phyloP scores from a whole-genome alignment of 2,113 vertebrate species.

The Sylvia atricapilla region DNA sequence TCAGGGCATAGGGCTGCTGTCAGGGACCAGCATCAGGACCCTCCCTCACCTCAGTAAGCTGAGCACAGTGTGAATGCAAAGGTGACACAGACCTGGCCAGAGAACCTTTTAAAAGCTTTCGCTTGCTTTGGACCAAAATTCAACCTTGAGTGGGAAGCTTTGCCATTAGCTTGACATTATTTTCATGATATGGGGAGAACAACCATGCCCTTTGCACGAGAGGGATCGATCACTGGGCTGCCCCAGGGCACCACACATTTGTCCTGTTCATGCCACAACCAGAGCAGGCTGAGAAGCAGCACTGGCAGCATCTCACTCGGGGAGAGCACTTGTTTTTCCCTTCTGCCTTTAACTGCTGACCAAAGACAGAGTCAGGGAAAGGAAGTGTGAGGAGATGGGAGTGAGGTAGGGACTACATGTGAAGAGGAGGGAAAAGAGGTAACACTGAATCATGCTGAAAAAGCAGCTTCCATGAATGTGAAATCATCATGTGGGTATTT shows the following conservation, averaged over 20 bases:
- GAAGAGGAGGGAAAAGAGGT: neutral
- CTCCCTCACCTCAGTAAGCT: neutral
- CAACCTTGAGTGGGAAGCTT: neutral
- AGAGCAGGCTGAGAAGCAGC: neutral
- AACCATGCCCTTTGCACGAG: neutral
- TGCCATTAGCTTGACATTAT: neutral
- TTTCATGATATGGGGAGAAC: neutral
- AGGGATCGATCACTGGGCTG: neutral
- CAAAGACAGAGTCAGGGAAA: neutral
- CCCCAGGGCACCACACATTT: neutral
- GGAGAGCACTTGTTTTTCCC: neutral
- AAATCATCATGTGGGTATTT: constrained; percentile 24
- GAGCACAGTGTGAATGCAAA: rapidly evolving
- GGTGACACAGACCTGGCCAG: neutral
- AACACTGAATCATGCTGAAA: constrained; percentile 1
- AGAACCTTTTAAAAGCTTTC: neutral
- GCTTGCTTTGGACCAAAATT: neutral
- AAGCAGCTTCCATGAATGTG: constrained; percentile 32
- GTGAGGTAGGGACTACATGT: neutral
- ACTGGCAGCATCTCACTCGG: neutral
- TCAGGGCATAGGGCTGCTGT: neutral
- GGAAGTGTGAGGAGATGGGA: neutral
- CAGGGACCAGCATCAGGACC: rapidly evolving
- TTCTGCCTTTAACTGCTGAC: neutral
- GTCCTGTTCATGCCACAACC: rapidly evolving